Evolutionary conservation across 2,888 invertebrate species (phyloP), one percentile per base, ranked within the genome.

Genomic region (Tuberolachnus salignus): DNA sequence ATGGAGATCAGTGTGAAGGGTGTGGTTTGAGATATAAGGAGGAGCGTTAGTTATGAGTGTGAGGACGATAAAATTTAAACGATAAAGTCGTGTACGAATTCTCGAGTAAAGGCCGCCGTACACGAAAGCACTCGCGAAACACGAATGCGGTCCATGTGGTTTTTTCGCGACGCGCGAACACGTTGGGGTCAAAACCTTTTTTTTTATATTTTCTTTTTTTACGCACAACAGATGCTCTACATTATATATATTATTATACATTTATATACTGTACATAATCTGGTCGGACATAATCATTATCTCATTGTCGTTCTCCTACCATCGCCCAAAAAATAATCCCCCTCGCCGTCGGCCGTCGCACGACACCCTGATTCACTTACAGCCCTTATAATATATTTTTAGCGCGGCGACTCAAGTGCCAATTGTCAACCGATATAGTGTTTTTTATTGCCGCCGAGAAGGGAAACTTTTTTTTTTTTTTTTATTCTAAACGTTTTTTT

Each of bases 221-320:
- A 72, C 51, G 72, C 61, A 14, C 23, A 21, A n/a, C 34, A 53
- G 42, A 16, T 16, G 23, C 34, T 11, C 53, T 55, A 21, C 23
- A 64, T 74, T 44, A 61, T 63, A 59, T 61, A 46, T 23, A 63
- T 19, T 16, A 63, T 63, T 42, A n/a, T 63, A 63, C 19, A 63
- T n/a, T n/a, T n/a, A 42, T 63, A 19, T 44, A 14, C 2, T 46
- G n/a, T 59, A 67, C 26, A 46, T 13, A 44, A 19, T 42, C 11
- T 55, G 23, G 55, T 19, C 59, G 59, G 34, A 78, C 78, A 67
- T 69, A 78, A 78, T 78, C 78, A 78, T 78, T 78, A 78, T 78
- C 78, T 78, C 78, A 78, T 78, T 78, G 78, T 78, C 23, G 49
- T 26, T 61, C n/a, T n/a, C n/a, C 70, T 34, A 34, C 26, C n/a